These are phyloP conservation scores for Lamprologus speciosus DNA, from an alignment of 2,113 vertebrate species.

Conservation along the genomic window DNA sequence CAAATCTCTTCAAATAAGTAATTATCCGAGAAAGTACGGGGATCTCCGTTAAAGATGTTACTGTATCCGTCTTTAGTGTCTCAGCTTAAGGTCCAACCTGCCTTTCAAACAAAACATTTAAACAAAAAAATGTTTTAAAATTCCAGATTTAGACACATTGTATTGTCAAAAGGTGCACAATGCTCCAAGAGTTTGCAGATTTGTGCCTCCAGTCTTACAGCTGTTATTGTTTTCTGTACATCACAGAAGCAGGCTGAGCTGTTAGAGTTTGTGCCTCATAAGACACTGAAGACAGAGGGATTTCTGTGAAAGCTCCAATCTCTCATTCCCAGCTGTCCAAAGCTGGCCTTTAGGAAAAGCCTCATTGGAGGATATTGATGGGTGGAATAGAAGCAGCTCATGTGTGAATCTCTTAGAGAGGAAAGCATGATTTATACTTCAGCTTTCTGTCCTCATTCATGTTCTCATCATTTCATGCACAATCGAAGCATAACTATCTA, in stretches of 20 bases:
- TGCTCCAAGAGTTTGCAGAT: background rate
- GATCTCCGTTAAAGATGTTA: background rate
- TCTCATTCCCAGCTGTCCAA: constrained; percentile 45
- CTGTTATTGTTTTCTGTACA: constrained; percentile 22
- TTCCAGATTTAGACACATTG: background rate
- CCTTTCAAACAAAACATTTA: background rate
- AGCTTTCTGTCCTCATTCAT: background rate
- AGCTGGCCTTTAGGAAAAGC: constrained; percentile 25
- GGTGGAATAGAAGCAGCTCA: constrained; percentile 17
- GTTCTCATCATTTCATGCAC: background rate
- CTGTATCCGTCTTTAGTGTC: background rate
- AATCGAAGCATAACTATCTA: background rate
- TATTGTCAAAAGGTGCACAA: background rate
- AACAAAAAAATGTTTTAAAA: background rate
- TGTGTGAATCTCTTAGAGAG: constrained; percentile 25
- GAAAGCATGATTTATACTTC: constrained; percentile 18
- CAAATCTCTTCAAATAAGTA: background rate
- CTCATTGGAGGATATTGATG: constrained; percentile 9
- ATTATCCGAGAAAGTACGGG: background rate
- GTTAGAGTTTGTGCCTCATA: background rate
- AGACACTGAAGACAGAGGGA: constrained; percentile 31
- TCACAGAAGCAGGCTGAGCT: constrained; percentile 2
- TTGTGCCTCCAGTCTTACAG: constrained; percentile 5
- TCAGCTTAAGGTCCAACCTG: background rate
- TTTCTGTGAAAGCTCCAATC: constrained; percentile 52